These are phyloP conservation scores for Papilio xuthus DNA, from an alignment of 1,140 invertebrate genomes.

Conservation along the genomic window DNA sequence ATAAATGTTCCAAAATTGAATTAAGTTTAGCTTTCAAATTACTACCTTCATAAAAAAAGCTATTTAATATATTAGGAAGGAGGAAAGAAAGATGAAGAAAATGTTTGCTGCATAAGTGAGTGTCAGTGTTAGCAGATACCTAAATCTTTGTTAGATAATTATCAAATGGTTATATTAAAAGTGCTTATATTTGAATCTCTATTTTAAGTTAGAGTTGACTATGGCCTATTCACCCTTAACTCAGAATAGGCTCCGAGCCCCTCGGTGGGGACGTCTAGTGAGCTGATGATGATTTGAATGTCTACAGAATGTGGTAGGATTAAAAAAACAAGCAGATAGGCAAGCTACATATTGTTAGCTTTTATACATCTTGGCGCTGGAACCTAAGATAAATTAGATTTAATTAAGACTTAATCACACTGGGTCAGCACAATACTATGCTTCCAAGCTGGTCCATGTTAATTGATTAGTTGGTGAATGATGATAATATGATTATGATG, in stretches of 20 bases:
- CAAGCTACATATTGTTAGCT: background rate
- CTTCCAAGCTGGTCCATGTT: too few species aligned
- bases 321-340: background rate
- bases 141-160: background rate
- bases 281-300: background rate
- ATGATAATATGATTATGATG: too few species aligned
- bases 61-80: background rate
- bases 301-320: background rate
- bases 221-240: too few species aligned
- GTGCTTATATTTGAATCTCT: background rate
- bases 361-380: too few species aligned
- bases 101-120: constrained; percentile 24
- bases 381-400: background rate
- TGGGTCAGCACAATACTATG: background rate
- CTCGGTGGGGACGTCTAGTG: too few species aligned
- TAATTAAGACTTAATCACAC: background rate
- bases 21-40: background rate
- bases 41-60: background rate
- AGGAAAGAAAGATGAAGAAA: background rate
- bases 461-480: too few species aligned
- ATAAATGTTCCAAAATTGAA: background rate
- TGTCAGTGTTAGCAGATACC: background rate
- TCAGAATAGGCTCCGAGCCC: too few species aligned
- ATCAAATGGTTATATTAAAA: background rate
- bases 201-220: too few species aligned